Evolutionary conservation across 2,113 vertebrate genomes (phyloP).

Genomic region (Emydocephalus ijimae): DNA sequence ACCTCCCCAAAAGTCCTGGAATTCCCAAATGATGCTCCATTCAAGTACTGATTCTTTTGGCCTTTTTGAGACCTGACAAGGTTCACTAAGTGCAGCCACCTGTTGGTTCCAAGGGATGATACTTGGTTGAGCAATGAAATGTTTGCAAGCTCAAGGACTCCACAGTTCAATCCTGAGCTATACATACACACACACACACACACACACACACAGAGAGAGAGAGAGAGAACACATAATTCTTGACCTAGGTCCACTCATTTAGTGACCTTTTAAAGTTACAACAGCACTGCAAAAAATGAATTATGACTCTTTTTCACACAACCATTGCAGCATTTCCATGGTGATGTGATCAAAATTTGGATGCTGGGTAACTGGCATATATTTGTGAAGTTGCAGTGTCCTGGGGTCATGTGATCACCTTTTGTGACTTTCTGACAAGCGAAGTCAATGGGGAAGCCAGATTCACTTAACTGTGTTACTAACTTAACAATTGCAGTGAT

Average conservation of each 20-base stretch:
- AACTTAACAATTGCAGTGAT: background rate
- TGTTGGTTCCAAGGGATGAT: background rate
- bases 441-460: background rate
- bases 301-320: background rate
- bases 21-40: background rate
- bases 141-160: background rate
- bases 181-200: too few species aligned
- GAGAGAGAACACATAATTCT: too few species aligned
- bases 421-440: background rate
- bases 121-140: background rate
- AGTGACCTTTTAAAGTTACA: too few species aligned
- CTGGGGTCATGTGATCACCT: background rate
- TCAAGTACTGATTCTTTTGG: background rate
- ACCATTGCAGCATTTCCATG: background rate
- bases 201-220: too few species aligned
- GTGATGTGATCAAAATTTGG: background rate
- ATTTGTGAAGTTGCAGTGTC: background rate
- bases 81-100: background rate
- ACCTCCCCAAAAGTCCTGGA: background rate
- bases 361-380: background rate
- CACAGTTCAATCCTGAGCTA: too few species aligned
- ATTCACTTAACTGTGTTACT: background rate
- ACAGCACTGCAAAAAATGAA: too few species aligned
- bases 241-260: too few species aligned
- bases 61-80: background rate